These are phyloP conservation scores for Ivindomyrus marchei DNA, from an alignment of 2,113 vertebrate species.

Conservation along the genomic window DNA sequence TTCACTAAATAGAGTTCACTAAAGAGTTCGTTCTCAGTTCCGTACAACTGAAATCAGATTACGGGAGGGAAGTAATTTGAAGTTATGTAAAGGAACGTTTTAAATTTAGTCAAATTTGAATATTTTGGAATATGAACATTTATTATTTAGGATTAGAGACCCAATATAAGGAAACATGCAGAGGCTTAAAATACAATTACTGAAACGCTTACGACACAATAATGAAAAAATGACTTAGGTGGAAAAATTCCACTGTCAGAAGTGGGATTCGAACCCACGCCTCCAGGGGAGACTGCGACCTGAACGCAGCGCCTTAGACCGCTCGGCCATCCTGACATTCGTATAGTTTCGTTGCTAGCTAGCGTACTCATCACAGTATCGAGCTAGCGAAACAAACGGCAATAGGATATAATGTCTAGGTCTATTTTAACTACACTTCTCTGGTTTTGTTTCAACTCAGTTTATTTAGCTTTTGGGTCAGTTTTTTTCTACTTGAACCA, in stretches of 20 bases:
- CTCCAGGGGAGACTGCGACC: slow-evolving; percentile 46
- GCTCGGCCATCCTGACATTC: slow-evolving; percentile 45
- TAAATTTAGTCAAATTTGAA: neutral
- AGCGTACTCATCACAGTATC: neutral
- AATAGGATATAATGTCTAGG: neutral
- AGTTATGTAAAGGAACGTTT: neutral
- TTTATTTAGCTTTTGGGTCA: too few relatives aligned
- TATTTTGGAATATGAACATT: neutral
- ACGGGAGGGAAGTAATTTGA: neutral
- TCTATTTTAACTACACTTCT: neutral
- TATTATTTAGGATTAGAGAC: neutral
- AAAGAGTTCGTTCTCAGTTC: neutral
- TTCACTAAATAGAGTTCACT: neutral
- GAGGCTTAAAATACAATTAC: neutral
- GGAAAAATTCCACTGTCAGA: slow-evolving; percentile 14
- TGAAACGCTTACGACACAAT: neutral
- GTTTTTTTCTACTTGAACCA: too few relatives aligned
- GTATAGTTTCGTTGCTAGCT: rapidly evolving
- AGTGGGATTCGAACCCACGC: slow-evolving; percentile 50
- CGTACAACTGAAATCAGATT: neutral
- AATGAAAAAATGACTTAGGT: neutral
- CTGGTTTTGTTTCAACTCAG: too few relatives aligned
- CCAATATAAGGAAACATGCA: neutral
- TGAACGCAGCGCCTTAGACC: slow-evolving; percentile 48
- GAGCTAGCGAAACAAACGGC: neutral